These are phyloP conservation scores for Rhegmatorhina hoffmannsi DNA, from an alignment of 2,113 vertebrate genomes.

Conservation along the genomic window DNA sequence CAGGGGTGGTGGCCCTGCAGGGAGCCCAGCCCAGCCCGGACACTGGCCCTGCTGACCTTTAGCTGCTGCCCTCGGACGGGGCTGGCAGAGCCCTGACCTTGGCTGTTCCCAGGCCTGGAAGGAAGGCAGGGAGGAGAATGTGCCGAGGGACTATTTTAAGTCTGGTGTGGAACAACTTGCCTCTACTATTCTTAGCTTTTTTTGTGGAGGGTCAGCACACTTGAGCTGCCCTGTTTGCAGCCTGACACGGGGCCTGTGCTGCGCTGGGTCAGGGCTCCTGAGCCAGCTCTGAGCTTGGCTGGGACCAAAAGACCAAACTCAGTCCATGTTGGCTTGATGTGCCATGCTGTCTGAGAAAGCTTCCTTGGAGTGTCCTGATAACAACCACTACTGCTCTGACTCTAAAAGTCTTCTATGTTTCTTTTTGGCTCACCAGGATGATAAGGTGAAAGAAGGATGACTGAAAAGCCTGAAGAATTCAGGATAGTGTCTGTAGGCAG, in stretches of 20 bases:
- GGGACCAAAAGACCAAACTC: not conserved
- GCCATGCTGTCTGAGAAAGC: not conserved
- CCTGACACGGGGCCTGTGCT: not conserved
- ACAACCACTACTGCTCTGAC: rapidly evolving
- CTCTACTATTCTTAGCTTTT: constrained; percentile 39
- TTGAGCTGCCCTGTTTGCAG: not conserved
- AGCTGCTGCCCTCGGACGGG: not conserved
- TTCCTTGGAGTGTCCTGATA: not conserved
- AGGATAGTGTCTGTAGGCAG: not conserved
- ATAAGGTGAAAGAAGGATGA: not conserved
- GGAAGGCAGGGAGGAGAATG: not conserved
- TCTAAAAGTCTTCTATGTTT: not conserved
- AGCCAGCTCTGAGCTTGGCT: not conserved
- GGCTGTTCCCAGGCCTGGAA: not conserved
- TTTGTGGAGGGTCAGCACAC: not conserved
- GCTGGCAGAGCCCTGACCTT: not conserved
- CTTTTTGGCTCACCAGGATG: not conserved
- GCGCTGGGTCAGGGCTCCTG: not conserved
- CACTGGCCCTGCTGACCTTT: not conserved
- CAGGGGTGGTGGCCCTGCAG: not conserved
- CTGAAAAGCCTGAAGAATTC: not conserved
- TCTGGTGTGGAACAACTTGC: not conserved
- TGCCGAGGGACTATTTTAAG: not conserved
- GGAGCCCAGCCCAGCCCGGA: not conserved
- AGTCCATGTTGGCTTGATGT: rapidly evolving